Base-by-base conservation (phyloP, 2,888 invertebrate genomes). In the Chaitophorus viminalis region DNA sequence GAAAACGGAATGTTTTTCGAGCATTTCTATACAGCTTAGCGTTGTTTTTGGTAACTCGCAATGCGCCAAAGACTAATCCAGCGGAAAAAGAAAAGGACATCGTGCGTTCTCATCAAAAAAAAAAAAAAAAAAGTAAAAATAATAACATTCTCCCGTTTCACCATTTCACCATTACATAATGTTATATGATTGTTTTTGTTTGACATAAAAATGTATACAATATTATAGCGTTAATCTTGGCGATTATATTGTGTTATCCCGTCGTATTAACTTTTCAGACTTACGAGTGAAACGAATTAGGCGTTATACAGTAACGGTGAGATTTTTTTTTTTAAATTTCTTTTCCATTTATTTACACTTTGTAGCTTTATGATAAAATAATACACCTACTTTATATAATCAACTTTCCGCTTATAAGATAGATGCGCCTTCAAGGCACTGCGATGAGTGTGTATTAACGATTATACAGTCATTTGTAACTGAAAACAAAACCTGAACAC, bases 251-350 rank as follows among this genome's bases (percentile, higher is more conserved):
- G 9, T 46, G 9, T 9, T n/a, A 78, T 78, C n/a, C 33, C 33
- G 52, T 60, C 11, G 78, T 14, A 78, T 78, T 54, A 54, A 78
- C 54, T 54, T 78, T 60, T 33, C 31, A 78, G 33, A 78, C 25
- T 33, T 54, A 31, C 4, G 46, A 33, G 29, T n/a, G 52, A 54
- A 60, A 78, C 60, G 25, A 78, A 78, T 78, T 78, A 60, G 33
- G 14, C 11, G 33, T 78, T n/a, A n/a, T n/a, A n/a, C n/a, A 31
- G 39, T 25, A 11, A 31, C 31, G 31, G 29, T 31, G 14, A 46
- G 9, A 4, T 1, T 46, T 46, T 9, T 46, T 46, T 9, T 46
- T 46, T 9, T 9, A 46, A 46, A 46, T 46, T 46, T 46, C 46
- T 9, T 46, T 39, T 39, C 6, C 36, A 6, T 39, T 39, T 3